These are phyloP conservation scores for Prunella strophiata DNA, from an alignment of 2,797 vertebrate genomes.

Conservation along the genomic window DNA sequence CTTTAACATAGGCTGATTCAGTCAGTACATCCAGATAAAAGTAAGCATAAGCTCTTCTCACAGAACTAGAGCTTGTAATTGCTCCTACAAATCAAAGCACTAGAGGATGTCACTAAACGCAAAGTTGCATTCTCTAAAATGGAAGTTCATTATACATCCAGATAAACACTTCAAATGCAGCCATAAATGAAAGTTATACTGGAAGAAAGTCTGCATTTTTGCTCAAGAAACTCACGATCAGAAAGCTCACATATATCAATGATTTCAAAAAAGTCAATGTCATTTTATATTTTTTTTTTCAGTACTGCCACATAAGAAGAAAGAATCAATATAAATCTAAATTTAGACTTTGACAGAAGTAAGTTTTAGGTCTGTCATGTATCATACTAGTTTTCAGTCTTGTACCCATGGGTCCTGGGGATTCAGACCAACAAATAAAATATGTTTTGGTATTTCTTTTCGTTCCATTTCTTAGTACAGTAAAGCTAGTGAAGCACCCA, in stretches of 20 bases:
- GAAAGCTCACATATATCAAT: background rate
- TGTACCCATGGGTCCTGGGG: background rate
- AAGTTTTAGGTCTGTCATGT: background rate
- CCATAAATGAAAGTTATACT: background rate
- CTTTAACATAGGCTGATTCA: background rate
- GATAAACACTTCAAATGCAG: background rate
- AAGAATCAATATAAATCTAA: background rate
- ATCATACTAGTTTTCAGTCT: background rate
- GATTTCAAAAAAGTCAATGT: background rate
- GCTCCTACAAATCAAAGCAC: background rate
- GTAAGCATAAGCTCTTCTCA: background rate
- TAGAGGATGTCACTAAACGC: background rate
- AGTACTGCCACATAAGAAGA: background rate
- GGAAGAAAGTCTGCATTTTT: background rate
- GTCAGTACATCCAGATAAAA: background rate
- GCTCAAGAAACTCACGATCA: background rate
- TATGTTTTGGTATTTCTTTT: background rate
- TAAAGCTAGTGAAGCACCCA: background rate
- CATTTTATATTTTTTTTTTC: background rate
- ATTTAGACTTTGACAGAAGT: background rate
- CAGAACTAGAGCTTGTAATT: background rate
- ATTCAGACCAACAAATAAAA: background rate
- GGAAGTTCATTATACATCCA: background rate
- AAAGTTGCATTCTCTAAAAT: background rate
- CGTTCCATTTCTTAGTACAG: background rate